Evolutionary conservation across 2,113 vertebrate genomes (phyloP), one percentile per base, ranked within the genome.

Genomic region (Larimichthys polyactis): DNA sequence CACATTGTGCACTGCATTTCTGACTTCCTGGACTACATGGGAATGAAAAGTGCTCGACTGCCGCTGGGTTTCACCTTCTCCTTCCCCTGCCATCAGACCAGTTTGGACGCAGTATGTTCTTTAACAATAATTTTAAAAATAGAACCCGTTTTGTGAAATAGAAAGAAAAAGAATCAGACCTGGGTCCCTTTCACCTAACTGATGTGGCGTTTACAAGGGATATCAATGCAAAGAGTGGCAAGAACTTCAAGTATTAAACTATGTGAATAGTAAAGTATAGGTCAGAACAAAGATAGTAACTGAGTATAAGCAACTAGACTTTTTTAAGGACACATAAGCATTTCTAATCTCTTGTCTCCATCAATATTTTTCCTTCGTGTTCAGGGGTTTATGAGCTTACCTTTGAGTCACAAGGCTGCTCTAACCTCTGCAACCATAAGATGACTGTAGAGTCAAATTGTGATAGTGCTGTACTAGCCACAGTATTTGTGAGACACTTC

Each of bases 21-120:
- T 2, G 98, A 99, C 93, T 99, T 99, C 95, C 94, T 99, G 95
- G 98, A 99, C 93, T 99, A 99, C 84, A 99, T 99, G 98, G 98
- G 98, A 0, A 99, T 99, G 95, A 99, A 99, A 94, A 98, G 97
- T 0, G 97, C 97, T 51, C 95, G 95, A 17, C 95, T 99, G 92
- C 98, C 98, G 15, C 94, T 99, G 66, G 98, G 98, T 60, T 99
- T 99, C 92, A 99, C 98, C 0, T 99, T 99, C 93, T 99, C 98
- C 4, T 99, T 99, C 91, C 98, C 98, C 79, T 99, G 97, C 93
- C 95, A 96, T 69, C 98, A 99, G 95, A 99, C 95, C 16, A 98
- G 96, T 81, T 91, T 99, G 87, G 98, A 99, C 67, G 97, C 96
- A 75, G 98, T 99, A 91, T 91, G 98, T 95, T 67, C 43, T 5